Evolutionary conservation across 2,113 vertebrate species (phyloP).

Genomic region (Poecilia latipinna): DNA sequence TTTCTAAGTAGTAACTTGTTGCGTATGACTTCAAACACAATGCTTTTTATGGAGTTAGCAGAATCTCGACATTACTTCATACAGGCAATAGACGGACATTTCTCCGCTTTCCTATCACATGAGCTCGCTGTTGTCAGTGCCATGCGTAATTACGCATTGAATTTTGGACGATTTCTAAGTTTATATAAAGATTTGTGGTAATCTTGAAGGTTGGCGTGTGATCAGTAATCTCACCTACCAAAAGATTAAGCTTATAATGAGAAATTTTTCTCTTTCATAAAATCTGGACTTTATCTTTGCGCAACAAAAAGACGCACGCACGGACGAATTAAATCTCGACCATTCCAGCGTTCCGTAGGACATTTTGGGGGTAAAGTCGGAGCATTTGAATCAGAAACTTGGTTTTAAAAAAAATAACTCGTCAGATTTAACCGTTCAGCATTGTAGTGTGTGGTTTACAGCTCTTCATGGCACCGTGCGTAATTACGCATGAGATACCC

Average conservation of each 20-base stretch:
- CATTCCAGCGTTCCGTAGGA: neutral
- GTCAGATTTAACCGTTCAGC: neutral
- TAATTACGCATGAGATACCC: conserved; percentile 47
- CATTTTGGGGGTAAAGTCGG: neutral
- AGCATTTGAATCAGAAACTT: neutral
- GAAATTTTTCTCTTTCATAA: neutral
- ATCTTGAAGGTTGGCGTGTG: neutral
- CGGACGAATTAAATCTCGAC: too few relatives aligned
- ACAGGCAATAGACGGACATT: neutral
- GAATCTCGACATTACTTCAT: neutral
- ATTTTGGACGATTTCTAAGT: neutral
- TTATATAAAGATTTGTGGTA: neutral
- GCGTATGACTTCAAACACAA: neutral
- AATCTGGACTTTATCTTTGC: neutral
- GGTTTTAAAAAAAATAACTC: neutral
- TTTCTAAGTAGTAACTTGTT: neutral
- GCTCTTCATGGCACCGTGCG: conserved; percentile 18
- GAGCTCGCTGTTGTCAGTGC: neutral
- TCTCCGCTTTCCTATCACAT: neutral
- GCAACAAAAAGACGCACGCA: neutral
- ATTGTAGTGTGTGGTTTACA: neutral
- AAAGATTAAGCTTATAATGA: neutral
- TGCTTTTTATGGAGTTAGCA: neutral
- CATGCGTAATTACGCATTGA: conserved; percentile 63
- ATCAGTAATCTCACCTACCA: neutral